A percentile compares a stretch with the other conserved stretches of the same genome.
These are phyloP conservation scores for Scolopax bukidnonensis DNA, from an alignment of 2,797 vertebrate species.

Conservation along the genomic window DNA sequence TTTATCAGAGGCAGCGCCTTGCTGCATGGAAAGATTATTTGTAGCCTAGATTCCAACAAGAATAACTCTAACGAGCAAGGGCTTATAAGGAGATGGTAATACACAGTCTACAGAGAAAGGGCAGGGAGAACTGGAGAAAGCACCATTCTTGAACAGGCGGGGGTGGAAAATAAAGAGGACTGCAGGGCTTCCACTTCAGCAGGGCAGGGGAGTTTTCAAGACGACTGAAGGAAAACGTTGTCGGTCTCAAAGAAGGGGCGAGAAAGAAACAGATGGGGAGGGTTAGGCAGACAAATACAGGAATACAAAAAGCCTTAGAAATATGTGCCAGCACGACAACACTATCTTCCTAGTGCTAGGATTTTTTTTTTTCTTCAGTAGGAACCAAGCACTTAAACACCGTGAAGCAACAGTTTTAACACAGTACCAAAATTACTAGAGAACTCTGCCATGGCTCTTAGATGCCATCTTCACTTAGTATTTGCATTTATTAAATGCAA, in stretches of 20 bases:
- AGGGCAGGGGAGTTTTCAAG: background rate
- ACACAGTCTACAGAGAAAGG: conserved; percentile 37
- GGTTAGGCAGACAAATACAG: background rate
- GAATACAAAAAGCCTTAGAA: background rate
- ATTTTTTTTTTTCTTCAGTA: background rate
- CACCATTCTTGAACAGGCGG: conserved; percentile 3
- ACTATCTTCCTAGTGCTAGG: background rate
- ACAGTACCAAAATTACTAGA: background rate
- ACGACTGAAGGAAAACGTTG: background rate
- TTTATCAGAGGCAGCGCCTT: conserved; percentile 51
- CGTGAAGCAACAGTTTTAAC: background rate
- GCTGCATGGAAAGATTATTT: conserved; percentile 61
- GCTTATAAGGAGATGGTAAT: conserved; percentile 69
- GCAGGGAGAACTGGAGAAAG: conserved; percentile 32
- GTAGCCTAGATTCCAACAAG: conserved; percentile 66
- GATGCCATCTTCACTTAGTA: background rate
- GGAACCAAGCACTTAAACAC: background rate
- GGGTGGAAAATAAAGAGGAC: background rate
- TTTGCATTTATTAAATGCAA: background rate
- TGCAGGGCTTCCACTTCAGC: background rate
- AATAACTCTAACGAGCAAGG: conserved; percentile 62
- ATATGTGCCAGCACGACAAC: background rate
- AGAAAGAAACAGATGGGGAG: background rate
- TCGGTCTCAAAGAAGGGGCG: background rate
- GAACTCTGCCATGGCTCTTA: background rate